These are phyloP conservation scores for Drosophila acutilabella DNA, from an alignment of 2,888 invertebrate genomes.

Conservation along the genomic window DNA sequence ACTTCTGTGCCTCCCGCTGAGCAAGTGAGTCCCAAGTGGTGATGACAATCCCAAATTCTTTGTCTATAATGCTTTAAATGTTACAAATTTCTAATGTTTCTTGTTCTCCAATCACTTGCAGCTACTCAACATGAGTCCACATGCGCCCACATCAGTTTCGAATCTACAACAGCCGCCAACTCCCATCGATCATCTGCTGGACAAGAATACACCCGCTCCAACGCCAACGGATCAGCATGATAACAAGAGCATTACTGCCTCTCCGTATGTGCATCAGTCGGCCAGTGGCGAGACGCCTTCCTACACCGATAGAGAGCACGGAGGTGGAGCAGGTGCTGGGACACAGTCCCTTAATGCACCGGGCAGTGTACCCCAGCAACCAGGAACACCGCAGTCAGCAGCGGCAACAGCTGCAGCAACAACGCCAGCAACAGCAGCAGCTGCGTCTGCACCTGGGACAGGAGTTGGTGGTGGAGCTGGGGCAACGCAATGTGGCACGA, in stretches of 20 bases:
- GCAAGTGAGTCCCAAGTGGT: constrained; percentile 81
- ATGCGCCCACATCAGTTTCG: constrained; percentile 86
- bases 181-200: constrained; percentile 84
- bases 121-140: constrained; percentile 86
- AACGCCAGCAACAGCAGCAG: not conserved
- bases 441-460: not conserved
- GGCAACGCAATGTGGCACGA: constrained; percentile 76
- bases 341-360: constrained; percentile 37
- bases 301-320: constrained; percentile 70
- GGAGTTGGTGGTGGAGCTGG: not conserved
- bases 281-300: constrained; percentile 84
- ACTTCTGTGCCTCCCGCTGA: constrained; percentile 88
- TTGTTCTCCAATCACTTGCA: constrained; percentile 32
- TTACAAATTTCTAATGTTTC: too few relatives aligned
- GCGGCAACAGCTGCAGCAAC: constrained; percentile 20
- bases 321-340: constrained; percentile 20
- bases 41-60: constrained; percentile 5
- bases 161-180: constrained; percentile 85
- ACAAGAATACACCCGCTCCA: constrained; percentile 85
- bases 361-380: constrained; percentile 72
- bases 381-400: constrained; percentile 54
- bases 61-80: too few relatives aligned
- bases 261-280: constrained; percentile 84
- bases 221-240: constrained; percentile 85
- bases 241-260: constrained; percentile 84